Evolutionary conservation across 2,797 vertebrate genomes (phyloP).

Genomic region (Emys orbicularis): DNA sequence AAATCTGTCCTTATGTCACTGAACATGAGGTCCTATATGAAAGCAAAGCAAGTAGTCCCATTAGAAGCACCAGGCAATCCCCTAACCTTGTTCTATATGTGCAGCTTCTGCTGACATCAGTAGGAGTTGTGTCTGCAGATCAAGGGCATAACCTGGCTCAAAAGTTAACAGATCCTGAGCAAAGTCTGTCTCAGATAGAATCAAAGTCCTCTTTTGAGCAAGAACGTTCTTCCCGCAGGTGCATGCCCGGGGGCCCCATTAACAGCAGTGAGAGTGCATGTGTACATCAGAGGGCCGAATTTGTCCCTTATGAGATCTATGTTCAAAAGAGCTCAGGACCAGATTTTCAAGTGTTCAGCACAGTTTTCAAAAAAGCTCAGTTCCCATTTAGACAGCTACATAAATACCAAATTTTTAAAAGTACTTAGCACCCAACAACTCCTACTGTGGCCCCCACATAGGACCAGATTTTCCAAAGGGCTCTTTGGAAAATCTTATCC

Average conservation of each 20-base stretch:
- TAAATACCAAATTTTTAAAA: neutral
- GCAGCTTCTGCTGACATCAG: conserved; percentile 9
- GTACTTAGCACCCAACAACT: neutral
- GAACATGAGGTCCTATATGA: neutral
- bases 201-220: conserved; percentile 46
- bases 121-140: conserved; percentile 48
- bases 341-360: conserved; percentile 8
- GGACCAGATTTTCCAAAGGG: neutral
- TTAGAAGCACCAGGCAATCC: conserved; percentile 18
- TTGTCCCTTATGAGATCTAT: neutral
- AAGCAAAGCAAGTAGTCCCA: conserved; percentile 17
- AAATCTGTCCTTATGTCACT: conserved; percentile 29
- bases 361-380: conserved; percentile 31
- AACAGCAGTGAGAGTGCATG: neutral
- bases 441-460: neutral
- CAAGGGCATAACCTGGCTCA: conserved; percentile 33
- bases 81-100: conserved; percentile 26
- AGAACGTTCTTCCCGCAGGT: conserved; percentile 34
- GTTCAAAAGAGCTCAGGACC: conserved; percentile 18
- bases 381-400: neutral
- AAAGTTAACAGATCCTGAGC: conserved; percentile 50
- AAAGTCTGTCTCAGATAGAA: conserved; percentile 40
- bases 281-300: neutral
- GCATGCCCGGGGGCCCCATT: neutral
- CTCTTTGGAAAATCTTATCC: neutral